Evolutionary conservation across 2,113 vertebrate species (phyloP).

Genomic region (Amphilophus citrinellus): DNA sequence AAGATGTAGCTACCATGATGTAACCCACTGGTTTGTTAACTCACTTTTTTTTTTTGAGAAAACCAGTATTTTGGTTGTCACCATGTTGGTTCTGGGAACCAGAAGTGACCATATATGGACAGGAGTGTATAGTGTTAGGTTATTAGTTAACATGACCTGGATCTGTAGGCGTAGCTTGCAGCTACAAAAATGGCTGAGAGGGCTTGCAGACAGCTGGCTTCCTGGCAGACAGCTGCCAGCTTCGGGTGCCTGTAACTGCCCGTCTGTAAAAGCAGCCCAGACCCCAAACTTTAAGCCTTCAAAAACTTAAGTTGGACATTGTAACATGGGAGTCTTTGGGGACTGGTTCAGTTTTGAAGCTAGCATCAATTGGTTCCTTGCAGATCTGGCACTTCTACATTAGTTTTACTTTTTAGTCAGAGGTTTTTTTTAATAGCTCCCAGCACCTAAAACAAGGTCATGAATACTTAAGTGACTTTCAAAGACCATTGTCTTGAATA

Average conservation of each 20-base stretch:
- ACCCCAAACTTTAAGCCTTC: too few species aligned
- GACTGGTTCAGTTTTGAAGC: not conserved
- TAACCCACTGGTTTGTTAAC: not conserved
- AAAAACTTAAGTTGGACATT: not conserved
- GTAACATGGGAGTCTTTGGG: not conserved
- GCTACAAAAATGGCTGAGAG: not conserved
- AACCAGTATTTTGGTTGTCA: not conserved
- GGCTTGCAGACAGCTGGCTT: not conserved
- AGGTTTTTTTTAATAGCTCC: not conserved
- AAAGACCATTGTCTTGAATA: not conserved
- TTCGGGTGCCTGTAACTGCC: too few species aligned
- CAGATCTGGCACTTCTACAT: too few species aligned
- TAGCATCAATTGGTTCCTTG: too few species aligned
- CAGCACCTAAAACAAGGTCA: not conserved
- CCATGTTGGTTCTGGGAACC: not conserved
- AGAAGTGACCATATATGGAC: not conserved
- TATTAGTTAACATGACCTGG: not conserved
- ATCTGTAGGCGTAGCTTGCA: not conserved
- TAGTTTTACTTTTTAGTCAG: not conserved
- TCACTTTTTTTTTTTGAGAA: not conserved
- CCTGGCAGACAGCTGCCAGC: not conserved
- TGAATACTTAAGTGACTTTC: not conserved
- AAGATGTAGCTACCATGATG: not conserved
- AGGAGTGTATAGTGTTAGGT: not conserved
- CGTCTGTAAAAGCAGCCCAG: too few species aligned